A percentile compares a stretch with the other conserved stretches of the same genome.
phyloP scores from a whole-genome alignment of 2,113 vertebrate genomes.

The Pica pica region DNA sequence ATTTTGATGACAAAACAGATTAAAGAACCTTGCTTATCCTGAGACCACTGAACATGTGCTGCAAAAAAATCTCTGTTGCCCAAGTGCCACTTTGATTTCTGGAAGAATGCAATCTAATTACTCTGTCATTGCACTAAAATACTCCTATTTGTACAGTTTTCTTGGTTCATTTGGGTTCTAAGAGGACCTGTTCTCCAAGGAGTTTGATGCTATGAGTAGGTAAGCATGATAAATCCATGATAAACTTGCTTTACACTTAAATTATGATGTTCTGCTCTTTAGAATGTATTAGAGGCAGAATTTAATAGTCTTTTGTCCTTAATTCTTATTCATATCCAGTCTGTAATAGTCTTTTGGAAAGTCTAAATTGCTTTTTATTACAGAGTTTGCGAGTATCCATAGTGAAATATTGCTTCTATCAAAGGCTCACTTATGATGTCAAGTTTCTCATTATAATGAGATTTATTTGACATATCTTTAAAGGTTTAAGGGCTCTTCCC shows the following conservation, averaged over 20 bases:
- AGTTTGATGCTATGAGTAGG: not conserved
- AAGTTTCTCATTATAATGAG: not conserved
- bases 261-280: not conserved
- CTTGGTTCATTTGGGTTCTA: not conserved
- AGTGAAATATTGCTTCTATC: slow-evolving; percentile 26
- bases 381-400: not conserved
- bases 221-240: not conserved
- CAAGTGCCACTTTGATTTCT: not conserved
- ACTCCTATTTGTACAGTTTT: not conserved
- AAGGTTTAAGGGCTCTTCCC: not conserved
- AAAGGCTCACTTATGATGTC: not conserved
- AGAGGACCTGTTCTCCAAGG: not conserved
- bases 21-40: not conserved
- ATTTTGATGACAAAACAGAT: not conserved
- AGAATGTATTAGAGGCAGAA: not conserved
- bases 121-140: not conserved
- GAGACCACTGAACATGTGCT: not conserved
- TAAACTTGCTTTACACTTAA: not conserved
- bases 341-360: not conserved
- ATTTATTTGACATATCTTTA: not conserved
- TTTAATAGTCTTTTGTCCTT: not conserved
- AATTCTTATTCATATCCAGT: not conserved
- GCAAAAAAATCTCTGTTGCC: not conserved
- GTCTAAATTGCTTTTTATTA: slow-evolving; percentile 13
- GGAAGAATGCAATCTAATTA: not conserved